A percentile compares a stretch with the other conserved stretches of the same genome.
Conservation (phyloP, 1,140 invertebrate species). For the Drosophila truncata region DNA sequence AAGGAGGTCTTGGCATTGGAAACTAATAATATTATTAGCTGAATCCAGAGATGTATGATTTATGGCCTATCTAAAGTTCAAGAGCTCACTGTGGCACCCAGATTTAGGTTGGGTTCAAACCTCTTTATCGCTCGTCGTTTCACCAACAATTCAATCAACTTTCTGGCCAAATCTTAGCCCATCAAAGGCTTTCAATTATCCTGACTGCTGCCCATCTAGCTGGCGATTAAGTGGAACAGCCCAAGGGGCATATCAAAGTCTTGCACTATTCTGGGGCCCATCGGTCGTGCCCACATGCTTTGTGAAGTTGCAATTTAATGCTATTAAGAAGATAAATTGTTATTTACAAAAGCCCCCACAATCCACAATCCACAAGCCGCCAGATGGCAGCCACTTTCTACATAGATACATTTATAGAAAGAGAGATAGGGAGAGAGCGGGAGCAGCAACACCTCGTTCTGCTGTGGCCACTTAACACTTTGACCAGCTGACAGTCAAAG, state of each 20-base stretch:
- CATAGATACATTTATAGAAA: not conserved
- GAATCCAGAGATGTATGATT: not conserved
- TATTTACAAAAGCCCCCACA: slow-evolving; percentile 51
- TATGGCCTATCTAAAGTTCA: not conserved
- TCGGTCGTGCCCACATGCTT: slow-evolving; percentile 52
- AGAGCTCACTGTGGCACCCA: not conserved
- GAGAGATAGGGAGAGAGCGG: not conserved
- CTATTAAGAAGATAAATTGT: slow-evolving; percentile 59
- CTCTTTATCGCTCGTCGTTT: not conserved
- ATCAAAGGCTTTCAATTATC: slow-evolving; percentile 41
- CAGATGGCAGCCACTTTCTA: slow-evolving; percentile 42
- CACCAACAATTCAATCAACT: slow-evolving; percentile 45
- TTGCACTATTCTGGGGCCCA: slow-evolving; percentile 24
- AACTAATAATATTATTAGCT: not conserved
- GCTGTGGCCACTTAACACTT: slow-evolving; percentile 67
- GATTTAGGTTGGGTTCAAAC: not conserved
- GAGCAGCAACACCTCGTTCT: slow-evolving; percentile 36
- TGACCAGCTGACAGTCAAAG: slow-evolving; percentile 73
- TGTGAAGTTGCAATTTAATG: slow-evolving; percentile 53
- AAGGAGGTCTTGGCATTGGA: not conserved
- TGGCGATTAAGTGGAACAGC: slow-evolving; percentile 45
- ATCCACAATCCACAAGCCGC: slow-evolving; percentile 15
- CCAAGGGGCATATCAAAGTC: slow-evolving; percentile 51
- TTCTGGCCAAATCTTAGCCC: slow-evolving; percentile 34
- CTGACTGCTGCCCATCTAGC: slow-evolving; percentile 38